phyloP scores from a whole-genome alignment of 92 coral and sea anemone genomes.

The Actinostola sp. region DNA sequence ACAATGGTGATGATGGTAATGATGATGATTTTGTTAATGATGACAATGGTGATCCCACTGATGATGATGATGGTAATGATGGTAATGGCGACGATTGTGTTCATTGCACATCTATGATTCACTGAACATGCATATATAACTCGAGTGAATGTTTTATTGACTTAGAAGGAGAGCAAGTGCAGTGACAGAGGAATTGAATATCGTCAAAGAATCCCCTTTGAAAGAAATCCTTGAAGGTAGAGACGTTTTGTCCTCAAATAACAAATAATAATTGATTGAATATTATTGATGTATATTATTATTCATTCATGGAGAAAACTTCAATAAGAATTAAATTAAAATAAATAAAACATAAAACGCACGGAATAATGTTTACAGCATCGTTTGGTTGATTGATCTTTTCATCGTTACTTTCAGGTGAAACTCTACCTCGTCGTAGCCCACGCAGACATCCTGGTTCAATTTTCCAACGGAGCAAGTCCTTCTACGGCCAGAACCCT shows the following conservation, averaged over 20 bases:
- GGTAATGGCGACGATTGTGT: neutral
- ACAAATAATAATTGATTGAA: too few species aligned
- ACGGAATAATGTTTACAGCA: too few species aligned
- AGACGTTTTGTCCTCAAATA: too few species aligned
- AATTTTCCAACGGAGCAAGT: slow-evolving; percentile 75
- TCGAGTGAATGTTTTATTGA: too few species aligned
- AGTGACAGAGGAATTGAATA: slow-evolving; percentile 67
- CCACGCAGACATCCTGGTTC: slow-evolving; percentile 64
- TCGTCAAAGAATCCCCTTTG: slow-evolving; percentile 87
- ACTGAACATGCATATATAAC: too few species aligned
- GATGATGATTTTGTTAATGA: neutral
- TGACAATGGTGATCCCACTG: neutral
- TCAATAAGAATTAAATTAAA: too few species aligned
- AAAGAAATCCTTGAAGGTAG: slow-evolving; percentile 72
- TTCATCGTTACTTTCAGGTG: slow-evolving; percentile 41
- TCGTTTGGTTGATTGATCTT: neutral
- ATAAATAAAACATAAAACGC: too few species aligned
- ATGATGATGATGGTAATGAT: neutral
- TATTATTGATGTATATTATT: too few species aligned
- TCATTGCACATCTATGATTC: neutral
- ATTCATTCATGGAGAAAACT: too few species aligned
- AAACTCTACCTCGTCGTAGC: slow-evolving; percentile 67
- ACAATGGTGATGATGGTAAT: neutral
- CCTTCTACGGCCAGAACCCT: slow-evolving; percentile 78
- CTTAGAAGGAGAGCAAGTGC: slow-evolving; percentile 84